Percentiles rank a stretch among this genome's conserved stretches.
Evolutionary conservation across 2,113 vertebrate species (phyloP).

Genomic region (Taxidea taxus): DNA sequence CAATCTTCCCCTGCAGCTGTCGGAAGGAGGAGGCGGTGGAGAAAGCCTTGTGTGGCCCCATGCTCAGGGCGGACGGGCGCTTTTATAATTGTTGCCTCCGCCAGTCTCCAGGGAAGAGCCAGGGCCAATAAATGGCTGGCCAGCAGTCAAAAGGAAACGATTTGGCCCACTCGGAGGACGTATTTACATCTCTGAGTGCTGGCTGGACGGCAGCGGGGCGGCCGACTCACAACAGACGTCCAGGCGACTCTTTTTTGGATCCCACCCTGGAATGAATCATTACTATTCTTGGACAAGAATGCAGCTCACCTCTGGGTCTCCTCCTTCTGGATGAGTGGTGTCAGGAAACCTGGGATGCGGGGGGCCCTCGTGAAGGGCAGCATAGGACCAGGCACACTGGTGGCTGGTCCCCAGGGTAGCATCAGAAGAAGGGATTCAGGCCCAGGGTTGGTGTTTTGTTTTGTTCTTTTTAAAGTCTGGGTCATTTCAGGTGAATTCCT

Average conservation of each 20-base stretch:
- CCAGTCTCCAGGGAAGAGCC: constrained; percentile 64
- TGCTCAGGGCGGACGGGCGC: background rate
- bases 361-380: background rate
- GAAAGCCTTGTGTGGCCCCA: constrained; percentile 21
- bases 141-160: constrained; percentile 74
- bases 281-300: constrained; percentile 69
- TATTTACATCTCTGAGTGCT: constrained; percentile 75
- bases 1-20: constrained; percentile 51
- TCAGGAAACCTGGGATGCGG: background rate
- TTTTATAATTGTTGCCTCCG: constrained; percentile 71
- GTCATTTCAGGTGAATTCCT: background rate
- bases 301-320: constrained; percentile 29
- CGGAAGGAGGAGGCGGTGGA: constrained; percentile 17
- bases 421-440: background rate
- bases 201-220: constrained; percentile 66
- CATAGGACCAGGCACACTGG: accelerated
- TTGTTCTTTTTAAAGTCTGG: background rate
- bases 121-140: constrained; percentile 73
- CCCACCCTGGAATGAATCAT: constrained; percentile 59
- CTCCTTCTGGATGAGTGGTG: background rate
- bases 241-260: constrained; percentile 58
- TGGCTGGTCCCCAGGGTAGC: background rate
- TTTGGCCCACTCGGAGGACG: constrained; percentile 69
- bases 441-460: background rate
- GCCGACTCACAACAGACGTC: constrained; percentile 51